phyloP scores from a whole-genome alignment of 2,888 invertebrate species.

The Cenopis cana region DNA sequence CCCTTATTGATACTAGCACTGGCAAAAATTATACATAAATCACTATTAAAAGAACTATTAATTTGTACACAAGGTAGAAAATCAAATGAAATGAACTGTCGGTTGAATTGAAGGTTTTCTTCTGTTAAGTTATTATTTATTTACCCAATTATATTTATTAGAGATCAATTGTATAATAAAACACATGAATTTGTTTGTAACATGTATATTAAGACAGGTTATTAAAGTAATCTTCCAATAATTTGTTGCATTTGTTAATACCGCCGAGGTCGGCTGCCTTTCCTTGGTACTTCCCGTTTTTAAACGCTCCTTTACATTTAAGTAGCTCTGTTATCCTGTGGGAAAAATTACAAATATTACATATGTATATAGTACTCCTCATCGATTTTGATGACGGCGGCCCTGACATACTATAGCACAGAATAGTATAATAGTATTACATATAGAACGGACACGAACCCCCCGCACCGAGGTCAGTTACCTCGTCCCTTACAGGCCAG shows the following conservation, averaged over 20 bases:
- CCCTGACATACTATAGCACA: too few relatives aligned
- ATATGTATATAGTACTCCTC: too few relatives aligned
- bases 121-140: conserved; percentile 31
- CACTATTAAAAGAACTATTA: not conserved
- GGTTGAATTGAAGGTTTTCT: not conserved
- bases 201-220: conserved; percentile 47
- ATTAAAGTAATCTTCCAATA: conserved; percentile 86
- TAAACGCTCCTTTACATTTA: conserved; percentile 91
- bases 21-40: not conserved
- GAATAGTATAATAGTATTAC: too few relatives aligned
- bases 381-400: too few relatives aligned
- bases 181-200: conserved; percentile 32
- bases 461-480: too few relatives aligned
- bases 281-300: conserved; percentile 90
- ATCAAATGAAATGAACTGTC: not conserved
- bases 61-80: not conserved
- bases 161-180: conserved; percentile 23
- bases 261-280: conserved; percentile 89
- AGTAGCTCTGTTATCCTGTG: conserved; percentile 87
- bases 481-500: too few relatives aligned
- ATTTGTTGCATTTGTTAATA: conserved; percentile 86
- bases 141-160: conserved; percentile 25
- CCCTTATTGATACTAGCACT: not conserved
- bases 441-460: too few relatives aligned
- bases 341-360: conserved; percentile 16